Percentiles rank a stretch among this genome's conserved stretches.
Evolutionary conservation across 2,797 vertebrate genomes (phyloP).

Genomic region (Macroramphosus scolopax): DNA sequence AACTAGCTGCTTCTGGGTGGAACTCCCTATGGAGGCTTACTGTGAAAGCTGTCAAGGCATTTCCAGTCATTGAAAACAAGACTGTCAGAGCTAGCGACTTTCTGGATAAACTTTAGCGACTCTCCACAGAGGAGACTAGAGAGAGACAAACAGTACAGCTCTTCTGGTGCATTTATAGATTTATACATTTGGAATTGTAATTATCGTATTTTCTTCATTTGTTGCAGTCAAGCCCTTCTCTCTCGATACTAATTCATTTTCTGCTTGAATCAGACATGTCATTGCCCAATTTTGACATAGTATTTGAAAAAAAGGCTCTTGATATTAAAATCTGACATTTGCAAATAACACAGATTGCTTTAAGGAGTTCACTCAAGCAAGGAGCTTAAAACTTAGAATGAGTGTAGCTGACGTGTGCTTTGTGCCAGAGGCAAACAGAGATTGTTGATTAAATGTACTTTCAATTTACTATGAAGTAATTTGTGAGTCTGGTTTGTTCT

Average conservation of each 20-base stretch:
- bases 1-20: no score
- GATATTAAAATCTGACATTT: conserved; percentile 66
- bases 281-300: conserved; percentile 23
- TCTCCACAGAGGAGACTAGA: no score
- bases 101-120: no score
- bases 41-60: no score
- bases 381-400: conserved; percentile 49
- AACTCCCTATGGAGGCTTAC: no score
- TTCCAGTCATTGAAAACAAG: no score
- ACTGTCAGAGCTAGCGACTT: no score
- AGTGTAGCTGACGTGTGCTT: conserved; percentile 49
- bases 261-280: conserved; percentile 13
- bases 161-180: no score
- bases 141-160: no score
- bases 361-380: conserved; percentile 51
- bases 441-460: conserved; percentile 59
- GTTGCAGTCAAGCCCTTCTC: not conserved
- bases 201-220: conserved; percentile 43
- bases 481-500: conserved; percentile 34
- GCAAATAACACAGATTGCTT: conserved; percentile 62
- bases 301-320: conserved; percentile 45
- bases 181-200: conserved; percentile 33
- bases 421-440: conserved; percentile 50
- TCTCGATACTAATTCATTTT: conserved; percentile 13
- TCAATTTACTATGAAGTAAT: conserved; percentile 33